These are phyloP conservation scores for Herminia tarsipennalis DNA, from an alignment of 2,888 invertebrate species.

Conservation along the genomic window DNA sequence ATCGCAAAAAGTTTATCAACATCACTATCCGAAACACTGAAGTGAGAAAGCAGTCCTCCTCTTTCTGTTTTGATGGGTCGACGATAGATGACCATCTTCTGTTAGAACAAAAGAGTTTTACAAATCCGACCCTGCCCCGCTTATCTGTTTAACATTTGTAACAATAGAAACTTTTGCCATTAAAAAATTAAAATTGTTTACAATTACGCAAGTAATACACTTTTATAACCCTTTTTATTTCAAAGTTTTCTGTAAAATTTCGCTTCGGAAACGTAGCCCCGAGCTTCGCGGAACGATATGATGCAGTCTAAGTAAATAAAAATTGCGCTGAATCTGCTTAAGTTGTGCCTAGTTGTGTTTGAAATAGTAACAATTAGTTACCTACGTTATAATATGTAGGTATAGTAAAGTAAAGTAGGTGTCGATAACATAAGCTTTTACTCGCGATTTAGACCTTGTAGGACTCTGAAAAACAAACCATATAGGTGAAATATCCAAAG, in stretches of 20 bases:
- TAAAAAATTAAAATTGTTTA: constrained; percentile 9
- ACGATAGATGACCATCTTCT: neutral
- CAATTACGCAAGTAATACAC: constrained; percentile 13
- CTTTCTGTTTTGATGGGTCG: neutral
- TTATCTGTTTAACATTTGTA: constrained; percentile 16
- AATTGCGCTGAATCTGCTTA: neutral
- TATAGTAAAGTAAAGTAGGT: too few species aligned
- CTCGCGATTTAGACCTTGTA: too few species aligned
- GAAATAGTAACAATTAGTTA: neutral
- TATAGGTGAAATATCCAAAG: too few species aligned
- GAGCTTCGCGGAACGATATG: constrained; percentile 6
- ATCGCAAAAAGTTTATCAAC: too few species aligned
- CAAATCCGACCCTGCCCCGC: constrained; percentile 2
- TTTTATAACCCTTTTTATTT: neutral
- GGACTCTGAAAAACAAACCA: too few species aligned
- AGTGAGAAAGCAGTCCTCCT: too few species aligned
- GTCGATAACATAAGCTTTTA: too few species aligned
- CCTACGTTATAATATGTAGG: neutral
- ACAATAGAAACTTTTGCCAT: constrained; percentile 8
- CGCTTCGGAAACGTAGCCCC: constrained; percentile 6
- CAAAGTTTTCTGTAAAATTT: constrained; percentile 6
- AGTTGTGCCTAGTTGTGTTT: constrained; percentile 1
- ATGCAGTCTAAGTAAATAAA: constrained; percentile 10
- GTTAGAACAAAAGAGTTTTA: too few species aligned
- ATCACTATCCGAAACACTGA: too few species aligned